phyloP scores from a whole-genome alignment of 2,113 vertebrate genomes.

The Malurus elegans region DNA sequence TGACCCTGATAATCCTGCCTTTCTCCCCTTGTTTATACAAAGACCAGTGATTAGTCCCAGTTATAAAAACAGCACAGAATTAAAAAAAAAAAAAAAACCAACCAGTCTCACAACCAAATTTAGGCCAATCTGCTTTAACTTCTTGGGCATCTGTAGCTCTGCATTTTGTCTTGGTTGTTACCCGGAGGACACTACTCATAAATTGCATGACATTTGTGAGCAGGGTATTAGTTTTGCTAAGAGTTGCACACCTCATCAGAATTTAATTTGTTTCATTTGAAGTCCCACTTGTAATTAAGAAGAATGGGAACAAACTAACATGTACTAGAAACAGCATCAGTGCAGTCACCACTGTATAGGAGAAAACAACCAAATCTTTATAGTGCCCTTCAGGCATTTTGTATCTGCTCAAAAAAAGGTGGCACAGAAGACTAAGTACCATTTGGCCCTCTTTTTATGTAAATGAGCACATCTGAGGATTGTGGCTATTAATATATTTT shows the following conservation, averaged over 20 bases:
- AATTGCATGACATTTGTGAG: background rate
- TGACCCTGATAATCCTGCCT: background rate
- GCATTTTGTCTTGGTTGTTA: background rate
- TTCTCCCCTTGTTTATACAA: background rate
- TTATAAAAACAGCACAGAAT: background rate
- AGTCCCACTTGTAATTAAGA: background rate
- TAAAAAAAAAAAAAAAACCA: no score
- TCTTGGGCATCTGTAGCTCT: background rate
- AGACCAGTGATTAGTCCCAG: background rate
- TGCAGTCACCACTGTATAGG: background rate
- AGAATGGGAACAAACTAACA: background rate
- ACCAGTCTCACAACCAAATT: background rate
- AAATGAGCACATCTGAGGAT: background rate
- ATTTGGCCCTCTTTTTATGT: background rate
- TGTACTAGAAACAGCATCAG: background rate
- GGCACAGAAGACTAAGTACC: background rate
- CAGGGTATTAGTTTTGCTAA: background rate
- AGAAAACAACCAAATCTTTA: background rate
- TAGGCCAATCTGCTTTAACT: background rate
- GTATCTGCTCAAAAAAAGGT: background rate
- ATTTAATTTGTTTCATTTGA: background rate
- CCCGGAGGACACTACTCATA: background rate
- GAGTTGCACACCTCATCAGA: background rate
- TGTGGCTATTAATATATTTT: conserved; percentile 1
- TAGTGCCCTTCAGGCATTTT: background rate